A percentile compares a stretch with the other conserved stretches of the same genome.
These are phyloP conservation scores for Aramus guarauna DNA, from an alignment of 2,113 vertebrate species.

Conservation along the genomic window DNA sequence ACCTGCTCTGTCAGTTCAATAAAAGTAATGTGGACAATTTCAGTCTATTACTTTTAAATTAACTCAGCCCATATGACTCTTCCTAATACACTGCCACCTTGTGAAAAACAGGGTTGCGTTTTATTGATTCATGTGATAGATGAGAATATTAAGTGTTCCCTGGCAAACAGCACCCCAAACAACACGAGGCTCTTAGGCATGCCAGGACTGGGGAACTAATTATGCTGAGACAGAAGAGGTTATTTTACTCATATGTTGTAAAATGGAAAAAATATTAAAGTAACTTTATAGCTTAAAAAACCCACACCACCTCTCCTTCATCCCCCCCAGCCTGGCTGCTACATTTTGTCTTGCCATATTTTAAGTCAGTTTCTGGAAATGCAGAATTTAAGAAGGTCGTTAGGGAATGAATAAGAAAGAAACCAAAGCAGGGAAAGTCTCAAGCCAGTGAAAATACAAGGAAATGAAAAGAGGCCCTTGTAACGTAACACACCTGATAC, in stretches of 20 bases:
- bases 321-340: not conserved
- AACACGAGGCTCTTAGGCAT: not conserved
- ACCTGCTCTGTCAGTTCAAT: conserved; percentile 48
- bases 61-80: conserved; percentile 57
- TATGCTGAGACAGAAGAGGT: not conserved
- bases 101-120: conserved; percentile 27
- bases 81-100: conserved; percentile 57
- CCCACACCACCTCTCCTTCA: not conserved
- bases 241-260: not conserved
- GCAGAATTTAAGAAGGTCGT: not conserved
- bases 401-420: not conserved
- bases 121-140: conserved; percentile 64
- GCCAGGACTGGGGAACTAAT: conserved; percentile 31
- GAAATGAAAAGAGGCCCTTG: not conserved
- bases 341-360: not conserved
- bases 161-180: conserved; percentile 38
- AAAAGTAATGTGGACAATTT: conserved; percentile 64
- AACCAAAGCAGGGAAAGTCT: not conserved
- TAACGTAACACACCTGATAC: not conserved
- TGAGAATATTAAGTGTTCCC: conserved; percentile 61
- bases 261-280: not conserved
- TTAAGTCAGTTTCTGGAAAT: not conserved
- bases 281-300: not conserved
- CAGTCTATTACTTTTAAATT: conserved; percentile 75
- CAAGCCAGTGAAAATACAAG: not conserved